Base-by-base conservation (phyloP, 2,888 invertebrate genomes). In the Pristionchus exspectatus region DNA sequence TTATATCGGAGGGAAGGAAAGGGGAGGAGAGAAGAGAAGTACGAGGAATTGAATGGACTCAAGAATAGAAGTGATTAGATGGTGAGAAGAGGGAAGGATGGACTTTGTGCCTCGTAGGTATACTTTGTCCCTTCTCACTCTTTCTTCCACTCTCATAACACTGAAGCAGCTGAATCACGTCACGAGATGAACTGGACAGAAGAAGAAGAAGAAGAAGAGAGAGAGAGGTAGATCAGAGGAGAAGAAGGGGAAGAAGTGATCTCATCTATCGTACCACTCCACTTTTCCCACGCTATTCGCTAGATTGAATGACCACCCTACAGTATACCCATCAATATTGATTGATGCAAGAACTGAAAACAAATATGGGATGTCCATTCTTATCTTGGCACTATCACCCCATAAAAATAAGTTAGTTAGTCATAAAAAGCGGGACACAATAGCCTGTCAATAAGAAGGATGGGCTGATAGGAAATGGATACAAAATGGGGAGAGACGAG, bases 161-260 rank as follows among this genome's bases (percentile, higher is more conserved):
- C 72, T 74, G 72, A 74, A 74, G 72, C 72, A 66, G 66, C 66
- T 66, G 66, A 66, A 66, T 66, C 4, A 7, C n/a, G 72, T 74
- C 72, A 74, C 72, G 72, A 74, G 33, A 66, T 66, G 66, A n/a
- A 66, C 66, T 27, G 50, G 81, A 81, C 44, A 81, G 81, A 81
- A 16, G 50, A 30, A 83, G 83, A 44, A 16, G 81, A 30, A 27
- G 50, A 30, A 16, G n/a, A 5, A 16, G 50, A 83, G 38, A 27
- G 50, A 83, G 54, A 18, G 83, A 5, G 18, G 83, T 54, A 56
- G 56, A 56, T 54, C 54, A 83, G 24, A 83, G 27, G 16, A 7
- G 56, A 27, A 38, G 27, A 27, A 0, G 30, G n/a, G 56, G 18
- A 1, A 5, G 56, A n/a, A n/a, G 27, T 38, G 54, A 50, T 50